These are phyloP conservation scores for Sarotherodon lohbergeri DNA, from an alignment of 2,113 vertebrate species.

Conservation along the genomic window DNA sequence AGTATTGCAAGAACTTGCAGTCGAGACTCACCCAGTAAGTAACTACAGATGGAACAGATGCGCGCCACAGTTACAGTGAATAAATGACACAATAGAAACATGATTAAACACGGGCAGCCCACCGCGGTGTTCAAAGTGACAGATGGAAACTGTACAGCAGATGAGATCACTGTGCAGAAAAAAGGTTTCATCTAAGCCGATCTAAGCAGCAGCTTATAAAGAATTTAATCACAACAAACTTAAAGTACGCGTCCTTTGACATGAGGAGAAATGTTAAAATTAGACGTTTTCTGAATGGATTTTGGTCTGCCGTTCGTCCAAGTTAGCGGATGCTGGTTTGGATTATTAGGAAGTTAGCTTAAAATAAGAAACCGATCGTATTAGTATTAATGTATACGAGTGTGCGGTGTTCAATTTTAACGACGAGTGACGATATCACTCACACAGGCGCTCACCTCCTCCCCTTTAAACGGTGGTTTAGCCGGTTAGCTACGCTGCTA, in stretches of 20 bases:
- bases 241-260: rapidly evolving
- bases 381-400: background rate
- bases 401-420: background rate
- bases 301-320: background rate
- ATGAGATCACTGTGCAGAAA: background rate
- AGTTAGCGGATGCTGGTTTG: background rate
- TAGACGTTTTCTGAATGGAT: background rate
- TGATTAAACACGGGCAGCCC: background rate
- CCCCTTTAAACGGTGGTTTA: background rate
- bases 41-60: background rate
- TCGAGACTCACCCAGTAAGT: background rate
- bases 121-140: background rate
- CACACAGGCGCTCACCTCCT: background rate
- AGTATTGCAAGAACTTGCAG: background rate
- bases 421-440: background rate
- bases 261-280: rapidly evolving
- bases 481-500: background rate
- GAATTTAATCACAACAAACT: background rate
- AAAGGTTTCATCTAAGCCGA: background rate
- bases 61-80: background rate
- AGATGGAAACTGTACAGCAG: background rate
- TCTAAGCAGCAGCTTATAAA: background rate
- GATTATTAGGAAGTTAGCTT: background rate
- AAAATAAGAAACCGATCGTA: rapidly evolving
- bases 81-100: background rate